Evolutionary conservation across 2,888 invertebrate genomes (phyloP).

Genomic region (Dynastes maya): DNA sequence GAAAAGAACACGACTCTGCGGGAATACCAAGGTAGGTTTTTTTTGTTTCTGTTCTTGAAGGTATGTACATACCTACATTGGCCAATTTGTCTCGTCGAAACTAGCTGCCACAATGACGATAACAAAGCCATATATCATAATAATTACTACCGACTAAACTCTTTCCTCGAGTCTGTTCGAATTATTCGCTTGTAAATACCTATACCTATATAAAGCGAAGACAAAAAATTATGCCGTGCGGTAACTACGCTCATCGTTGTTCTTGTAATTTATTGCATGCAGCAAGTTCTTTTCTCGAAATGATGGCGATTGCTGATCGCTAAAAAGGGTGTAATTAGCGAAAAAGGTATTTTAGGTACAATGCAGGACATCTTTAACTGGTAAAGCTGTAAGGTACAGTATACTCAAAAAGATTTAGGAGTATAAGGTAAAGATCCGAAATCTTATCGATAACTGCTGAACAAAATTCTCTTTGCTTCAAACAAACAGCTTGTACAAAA

Average conservation of each 20-base stretch:
- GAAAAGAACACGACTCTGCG: slow-evolving; percentile 16
- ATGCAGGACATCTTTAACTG: slow-evolving; percentile 50
- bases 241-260: background rate
- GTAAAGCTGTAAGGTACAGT: too few relatives aligned
- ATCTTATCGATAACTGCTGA: too few relatives aligned
- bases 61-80: background rate
- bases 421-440: too few relatives aligned
- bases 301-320: background rate
- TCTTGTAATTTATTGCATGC: slow-evolving; percentile 4
- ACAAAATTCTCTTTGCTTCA: too few relatives aligned
- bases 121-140: slow-evolving; percentile 55
- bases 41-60: too few relatives aligned
- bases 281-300: background rate
- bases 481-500: too few relatives aligned
- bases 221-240: background rate
- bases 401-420: too few relatives aligned
- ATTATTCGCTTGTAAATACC: too few relatives aligned
- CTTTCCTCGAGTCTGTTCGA: background rate
- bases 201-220: background rate
- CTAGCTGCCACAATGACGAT: slow-evolving; percentile 53
- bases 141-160: slow-evolving; percentile 55
- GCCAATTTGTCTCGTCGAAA: slow-evolving; percentile 54
- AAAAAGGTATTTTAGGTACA: background rate
- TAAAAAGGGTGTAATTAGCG: slow-evolving; percentile 6
- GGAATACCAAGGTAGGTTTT: slow-evolving; percentile 19